A percentile compares a stretch with the other conserved stretches of the same genome.
Conservation (phyloP, 2,113 vertebrate genomes). For the Cryptomyrus ogoouensis region DNA sequence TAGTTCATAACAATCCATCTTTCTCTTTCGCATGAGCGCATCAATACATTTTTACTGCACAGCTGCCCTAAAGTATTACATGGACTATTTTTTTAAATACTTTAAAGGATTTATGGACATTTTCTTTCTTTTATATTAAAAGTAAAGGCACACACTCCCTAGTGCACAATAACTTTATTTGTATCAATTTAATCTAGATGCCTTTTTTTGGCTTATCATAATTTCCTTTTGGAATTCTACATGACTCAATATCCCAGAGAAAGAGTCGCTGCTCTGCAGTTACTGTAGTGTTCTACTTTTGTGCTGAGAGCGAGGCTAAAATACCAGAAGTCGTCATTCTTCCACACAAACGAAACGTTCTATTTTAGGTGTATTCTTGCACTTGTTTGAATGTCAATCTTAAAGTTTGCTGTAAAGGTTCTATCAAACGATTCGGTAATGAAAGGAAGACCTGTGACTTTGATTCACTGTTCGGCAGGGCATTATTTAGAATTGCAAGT, state of each 20-base stretch:
- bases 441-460: not conserved
- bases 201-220: not conserved
- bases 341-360: not conserved
- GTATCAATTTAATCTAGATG: not conserved
- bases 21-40: not conserved
- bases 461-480: not conserved
- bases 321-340: not conserved
- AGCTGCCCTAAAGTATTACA: slow-evolving; percentile 18
- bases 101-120: not conserved
- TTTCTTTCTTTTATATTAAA: not conserved
- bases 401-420: not conserved
- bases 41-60: slow-evolving; percentile 24
- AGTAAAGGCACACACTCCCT: not conserved
- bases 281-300: not conserved
- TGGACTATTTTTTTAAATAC: not conserved
- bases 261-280: not conserved
- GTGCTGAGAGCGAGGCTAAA: not conserved
- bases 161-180: not conserved
- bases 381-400: not conserved
- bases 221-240: not conserved
- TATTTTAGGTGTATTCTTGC: not conserved
- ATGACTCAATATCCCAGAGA: not conserved
- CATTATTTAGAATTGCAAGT: not conserved
- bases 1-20: slow-evolving; percentile 16
- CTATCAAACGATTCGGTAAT: not conserved